Percentiles rank a stretch among this genome's conserved stretches.
These are phyloP conservation scores for Cossypha heuglini DNA, from an alignment of 2,797 vertebrate genomes.

Conservation along the genomic window DNA sequence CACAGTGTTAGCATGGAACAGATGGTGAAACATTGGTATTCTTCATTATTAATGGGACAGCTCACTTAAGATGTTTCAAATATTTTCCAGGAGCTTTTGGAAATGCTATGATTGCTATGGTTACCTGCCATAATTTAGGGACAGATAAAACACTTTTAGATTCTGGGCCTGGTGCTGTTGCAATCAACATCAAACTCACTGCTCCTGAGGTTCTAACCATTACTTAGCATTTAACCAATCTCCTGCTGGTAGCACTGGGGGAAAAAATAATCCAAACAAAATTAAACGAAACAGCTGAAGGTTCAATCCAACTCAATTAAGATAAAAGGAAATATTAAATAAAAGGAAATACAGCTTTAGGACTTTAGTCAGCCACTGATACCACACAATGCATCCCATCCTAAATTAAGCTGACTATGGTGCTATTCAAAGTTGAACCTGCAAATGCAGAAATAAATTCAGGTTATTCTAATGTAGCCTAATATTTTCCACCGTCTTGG, in stretches of 20 bases:
- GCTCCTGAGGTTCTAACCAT: background rate
- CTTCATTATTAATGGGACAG: background rate
- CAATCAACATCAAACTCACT: background rate
- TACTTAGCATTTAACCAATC: background rate
- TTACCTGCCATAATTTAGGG: constrained; percentile 20
- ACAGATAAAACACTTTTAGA: background rate
- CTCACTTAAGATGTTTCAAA: background rate
- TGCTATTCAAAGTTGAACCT: background rate
- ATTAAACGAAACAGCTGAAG: background rate
- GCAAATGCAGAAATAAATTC: background rate
- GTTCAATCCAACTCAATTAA: background rate
- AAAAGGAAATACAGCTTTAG: background rate
- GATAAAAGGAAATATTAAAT: background rate
- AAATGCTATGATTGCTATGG: background rate
- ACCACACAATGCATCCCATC: background rate
- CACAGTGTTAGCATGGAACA: background rate
- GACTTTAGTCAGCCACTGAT: background rate
- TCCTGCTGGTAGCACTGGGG: background rate
- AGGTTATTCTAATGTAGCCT: background rate
- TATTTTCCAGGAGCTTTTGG: background rate
- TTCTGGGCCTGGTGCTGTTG: background rate
- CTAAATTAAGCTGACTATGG: background rate
- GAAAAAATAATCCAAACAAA: background rate
- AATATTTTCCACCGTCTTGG: background rate
- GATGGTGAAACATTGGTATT: background rate